Conservation (phyloP, 1,140 invertebrate species). For the Brachionus manjavacas region DNA sequence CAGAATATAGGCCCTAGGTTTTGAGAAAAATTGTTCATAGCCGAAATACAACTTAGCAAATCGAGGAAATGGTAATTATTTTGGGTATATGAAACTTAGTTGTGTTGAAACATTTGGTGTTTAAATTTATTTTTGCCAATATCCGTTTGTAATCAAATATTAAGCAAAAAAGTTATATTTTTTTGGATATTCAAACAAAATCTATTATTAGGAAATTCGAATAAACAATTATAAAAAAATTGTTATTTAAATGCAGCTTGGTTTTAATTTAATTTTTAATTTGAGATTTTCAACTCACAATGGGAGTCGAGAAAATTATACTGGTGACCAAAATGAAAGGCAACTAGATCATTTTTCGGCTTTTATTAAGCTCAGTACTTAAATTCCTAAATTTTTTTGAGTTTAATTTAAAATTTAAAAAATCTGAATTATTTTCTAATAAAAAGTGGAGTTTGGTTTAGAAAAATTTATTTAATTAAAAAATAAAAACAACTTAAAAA, state of each 20-base stretch:
- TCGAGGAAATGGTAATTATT: background rate
- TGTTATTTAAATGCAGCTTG: background rate
- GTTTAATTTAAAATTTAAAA: background rate
- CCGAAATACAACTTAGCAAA: background rate
- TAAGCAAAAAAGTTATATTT: background rate
- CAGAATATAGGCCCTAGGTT: background rate
- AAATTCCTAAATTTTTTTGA: background rate
- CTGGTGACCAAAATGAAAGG: background rate
- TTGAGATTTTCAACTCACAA: background rate
- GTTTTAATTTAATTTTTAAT: background rate
- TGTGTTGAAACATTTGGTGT: background rate
- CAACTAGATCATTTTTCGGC: background rate
- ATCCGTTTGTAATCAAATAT: background rate
- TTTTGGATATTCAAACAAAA: background rate
- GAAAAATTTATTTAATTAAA: too few relatives aligned
- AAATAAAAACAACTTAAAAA: too few relatives aligned
- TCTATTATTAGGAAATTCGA: background rate
- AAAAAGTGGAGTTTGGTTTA: background rate
- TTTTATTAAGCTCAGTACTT: background rate
- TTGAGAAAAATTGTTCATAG: background rate
- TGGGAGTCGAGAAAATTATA: background rate
- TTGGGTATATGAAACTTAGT: background rate
- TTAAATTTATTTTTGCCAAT: background rate
- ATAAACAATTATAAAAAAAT: background rate
- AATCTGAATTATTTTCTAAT: background rate